Base-by-base conservation (phyloP, 2,888 invertebrate species). In the Pycnomerus fuliginosus region DNA sequence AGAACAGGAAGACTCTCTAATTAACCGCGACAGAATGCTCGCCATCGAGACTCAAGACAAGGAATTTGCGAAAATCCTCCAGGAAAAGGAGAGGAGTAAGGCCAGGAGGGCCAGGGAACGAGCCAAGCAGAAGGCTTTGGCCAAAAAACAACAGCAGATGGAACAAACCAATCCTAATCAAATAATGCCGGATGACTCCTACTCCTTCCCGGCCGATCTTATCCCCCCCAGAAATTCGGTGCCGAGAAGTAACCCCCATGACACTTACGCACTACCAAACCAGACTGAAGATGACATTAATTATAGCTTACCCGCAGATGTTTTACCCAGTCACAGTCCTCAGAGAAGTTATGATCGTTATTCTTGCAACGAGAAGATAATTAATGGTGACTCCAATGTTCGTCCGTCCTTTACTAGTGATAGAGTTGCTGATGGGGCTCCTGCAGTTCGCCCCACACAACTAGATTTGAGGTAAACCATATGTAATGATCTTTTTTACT, bases 21-120 rank as follows among this genome's bases (percentile, higher is more conserved):
- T 79, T 44, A 64, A 67, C 35, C 50, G 65, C 29, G 65, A 67
- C 69, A 76, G 83, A 50, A 74, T 83, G 60, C 65, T 87, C 50
- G 87, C 87, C 1, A 85, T 87, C 56, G 87, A 89, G 71, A 86
- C 85, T 1, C 87, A 88, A 67, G 88, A 89, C 62, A 82, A 85
- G 48, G 88, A 88, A 67, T 67, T 88, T 33, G 88, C 88, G 1
- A 80, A 82, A 65, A 78, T 87, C 74, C 69, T 89, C 29, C 87
- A 88, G 66, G 87, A 87, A 64, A 74, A 81, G 58, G 87, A 88
- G 67, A 78, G 83, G 56, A 82, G 82, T 11, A 83, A 84, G 67
- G 80, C 82, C 1, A 80, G 80, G 58, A 75, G 85, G 49, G 85
- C 85, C 3, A 78, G 83, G 56, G 87, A 87, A 62, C 76, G 81